A percentile compares a stretch with the other conserved stretches of the same genome.
phyloP scores from a whole-genome alignment of 2,888 invertebrate genomes.

The Perdita meconis region DNA sequence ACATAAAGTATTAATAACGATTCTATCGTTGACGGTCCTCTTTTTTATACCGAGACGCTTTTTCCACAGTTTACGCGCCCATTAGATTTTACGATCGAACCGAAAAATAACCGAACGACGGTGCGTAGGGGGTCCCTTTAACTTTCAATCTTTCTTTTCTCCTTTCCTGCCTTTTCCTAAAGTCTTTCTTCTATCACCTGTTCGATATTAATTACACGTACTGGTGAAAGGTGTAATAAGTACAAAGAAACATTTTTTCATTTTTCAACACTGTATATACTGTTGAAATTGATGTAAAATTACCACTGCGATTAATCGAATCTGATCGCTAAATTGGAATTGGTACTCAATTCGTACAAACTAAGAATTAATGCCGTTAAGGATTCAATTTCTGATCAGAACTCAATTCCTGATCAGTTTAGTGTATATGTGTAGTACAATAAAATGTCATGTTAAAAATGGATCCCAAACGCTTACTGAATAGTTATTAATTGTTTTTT shows the following conservation, averaged over 20 bases:
- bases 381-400: too few species aligned
- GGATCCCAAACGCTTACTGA: too few species aligned
- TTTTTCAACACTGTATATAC: too few species aligned
- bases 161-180: slow-evolving; percentile 25
- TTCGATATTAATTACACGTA: neutral
- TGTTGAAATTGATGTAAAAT: too few species aligned
- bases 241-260: neutral
- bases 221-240: neutral
- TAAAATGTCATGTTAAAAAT: too few species aligned
- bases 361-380: too few species aligned
- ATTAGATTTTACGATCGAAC: slow-evolving; percentile 84
- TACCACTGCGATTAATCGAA: too few species aligned
- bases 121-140: slow-evolving; percentile 70
- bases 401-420: too few species aligned
- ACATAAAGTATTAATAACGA: slow-evolving; percentile 83
- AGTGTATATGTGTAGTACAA: too few species aligned
- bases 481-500: too few species aligned
- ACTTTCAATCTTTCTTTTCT: slow-evolving; percentile 53
- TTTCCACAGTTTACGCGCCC: slow-evolving; percentile 82
- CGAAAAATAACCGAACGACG: slow-evolving; percentile 79
- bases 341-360: too few species aligned
- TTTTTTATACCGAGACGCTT: slow-evolving; percentile 79
- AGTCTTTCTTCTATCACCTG: slow-evolving; percentile 22
- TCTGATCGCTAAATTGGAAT: too few species aligned
- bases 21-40: slow-evolving; percentile 75